Percentiles rank a stretch among this genome's conserved stretches.
These are phyloP conservation scores for Semnornis frantzii DNA, from an alignment of 2,113 vertebrate genomes.

Conservation along the genomic window DNA sequence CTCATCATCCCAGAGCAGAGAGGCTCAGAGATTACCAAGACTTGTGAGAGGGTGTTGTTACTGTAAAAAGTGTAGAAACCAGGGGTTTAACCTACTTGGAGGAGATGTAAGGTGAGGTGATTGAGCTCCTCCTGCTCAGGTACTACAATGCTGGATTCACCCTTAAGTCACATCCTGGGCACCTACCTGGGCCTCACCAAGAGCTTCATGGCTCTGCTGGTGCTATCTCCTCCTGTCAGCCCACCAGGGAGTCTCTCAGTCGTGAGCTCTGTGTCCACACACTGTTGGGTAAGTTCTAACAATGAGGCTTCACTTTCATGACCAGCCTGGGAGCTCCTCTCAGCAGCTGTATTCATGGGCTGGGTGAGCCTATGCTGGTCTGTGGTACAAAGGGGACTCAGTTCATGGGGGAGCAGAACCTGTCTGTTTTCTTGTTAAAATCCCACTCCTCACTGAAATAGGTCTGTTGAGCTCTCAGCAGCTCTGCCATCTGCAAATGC, in stretches of 20 bases:
- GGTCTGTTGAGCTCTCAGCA: background rate
- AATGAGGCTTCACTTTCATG: background rate
- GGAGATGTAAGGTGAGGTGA: background rate
- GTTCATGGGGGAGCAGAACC: background rate
- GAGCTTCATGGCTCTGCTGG: accelerated
- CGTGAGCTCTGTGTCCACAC: accelerated
- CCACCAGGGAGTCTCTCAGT: accelerated
- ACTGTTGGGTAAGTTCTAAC: background rate
- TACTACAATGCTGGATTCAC: background rate
- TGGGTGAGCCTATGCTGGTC: background rate
- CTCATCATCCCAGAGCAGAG: background rate
- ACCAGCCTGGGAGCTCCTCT: background rate
- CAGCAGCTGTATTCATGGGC: background rate
- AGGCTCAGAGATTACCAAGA: background rate
- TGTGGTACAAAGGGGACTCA: accelerated
- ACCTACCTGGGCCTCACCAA: background rate
- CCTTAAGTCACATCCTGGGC: background rate
- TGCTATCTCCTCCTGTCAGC: accelerated
- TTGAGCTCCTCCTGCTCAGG: background rate
- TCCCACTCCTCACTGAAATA: background rate
- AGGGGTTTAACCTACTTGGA: background rate
- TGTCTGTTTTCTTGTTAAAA: background rate
- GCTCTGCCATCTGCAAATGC: no score
- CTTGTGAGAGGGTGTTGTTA: background rate
- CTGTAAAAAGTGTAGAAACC: background rate